Conservation (phyloP, 2,888 invertebrate genomes). For the Drosophila helvetica region DNA sequence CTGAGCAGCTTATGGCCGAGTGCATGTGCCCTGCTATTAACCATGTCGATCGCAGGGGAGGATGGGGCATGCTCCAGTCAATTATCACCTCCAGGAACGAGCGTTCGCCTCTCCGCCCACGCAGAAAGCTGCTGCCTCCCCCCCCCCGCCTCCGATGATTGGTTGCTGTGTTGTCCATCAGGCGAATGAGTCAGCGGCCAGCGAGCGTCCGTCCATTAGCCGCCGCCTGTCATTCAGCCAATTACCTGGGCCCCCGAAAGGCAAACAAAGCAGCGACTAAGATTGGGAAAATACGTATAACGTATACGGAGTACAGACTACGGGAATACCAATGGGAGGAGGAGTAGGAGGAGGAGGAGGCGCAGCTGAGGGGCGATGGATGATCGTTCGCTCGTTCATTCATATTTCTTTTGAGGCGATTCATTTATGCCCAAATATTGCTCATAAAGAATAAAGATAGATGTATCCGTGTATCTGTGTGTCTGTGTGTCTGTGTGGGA, state of each 20-base stretch:
- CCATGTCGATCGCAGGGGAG: neutral
- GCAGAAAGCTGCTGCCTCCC: neutral
- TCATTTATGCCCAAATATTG: constrained; percentile 65
- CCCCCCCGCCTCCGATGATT: neutral
- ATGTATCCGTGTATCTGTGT: neutral
- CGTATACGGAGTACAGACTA: neutral
- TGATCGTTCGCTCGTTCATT: constrained; percentile 52
- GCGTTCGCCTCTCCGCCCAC: neutral
- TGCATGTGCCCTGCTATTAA: constrained; percentile 19
- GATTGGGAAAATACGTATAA: neutral
- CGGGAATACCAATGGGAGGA: neutral
- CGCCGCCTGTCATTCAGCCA: constrained; percentile 70
- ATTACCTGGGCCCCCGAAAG: constrained; percentile 58
- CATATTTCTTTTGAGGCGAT: constrained; percentile 61
- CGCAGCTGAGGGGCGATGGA: neutral
- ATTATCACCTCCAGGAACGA: constrained; percentile 24
- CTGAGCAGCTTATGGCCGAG: constrained; percentile 5
- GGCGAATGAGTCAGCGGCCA: constrained; percentile 61
- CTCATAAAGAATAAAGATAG: constrained; percentile 37
- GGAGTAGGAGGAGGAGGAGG: neutral
- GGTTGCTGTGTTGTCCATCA: constrained; percentile 34
- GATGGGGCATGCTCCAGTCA: neutral
- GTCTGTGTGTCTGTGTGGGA: constrained; percentile 30
- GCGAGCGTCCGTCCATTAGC: constrained; percentile 50
- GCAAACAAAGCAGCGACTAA: constrained; percentile 59